Evolutionary conservation across 2,888 invertebrate genomes (phyloP).

Genomic region (Cyrtodaria siliqua): DNA sequence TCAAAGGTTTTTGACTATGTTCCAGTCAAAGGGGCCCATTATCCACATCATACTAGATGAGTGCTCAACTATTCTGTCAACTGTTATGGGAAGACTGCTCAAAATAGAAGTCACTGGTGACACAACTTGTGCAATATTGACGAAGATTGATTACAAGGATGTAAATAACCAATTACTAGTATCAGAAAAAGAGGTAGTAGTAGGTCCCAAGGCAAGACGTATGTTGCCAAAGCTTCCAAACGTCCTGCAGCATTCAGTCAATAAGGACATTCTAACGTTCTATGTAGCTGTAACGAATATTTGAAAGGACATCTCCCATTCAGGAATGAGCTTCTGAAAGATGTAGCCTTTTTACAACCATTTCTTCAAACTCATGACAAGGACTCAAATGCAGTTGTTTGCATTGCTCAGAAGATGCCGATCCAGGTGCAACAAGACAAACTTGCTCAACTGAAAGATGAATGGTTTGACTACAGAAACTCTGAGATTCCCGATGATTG

Average conservation of each 20-base stretch:
- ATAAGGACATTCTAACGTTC: slow-evolving; percentile 21
- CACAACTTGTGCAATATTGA: slow-evolving; percentile 8
- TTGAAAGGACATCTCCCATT: slow-evolving; percentile 24
- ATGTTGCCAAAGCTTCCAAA: slow-evolving; percentile 29
- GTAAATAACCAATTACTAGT: slow-evolving; percentile 19
- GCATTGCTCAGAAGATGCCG: too few relatives aligned
- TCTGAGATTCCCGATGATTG: slow-evolving; percentile 21
- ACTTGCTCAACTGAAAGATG: too few relatives aligned
- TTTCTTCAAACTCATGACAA: slow-evolving; percentile 12
- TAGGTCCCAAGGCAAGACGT: slow-evolving; percentile 25
- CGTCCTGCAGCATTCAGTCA: slow-evolving; percentile 7
- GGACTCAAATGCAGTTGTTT: slow-evolving; percentile 23
- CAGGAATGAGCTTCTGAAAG: slow-evolving; percentile 14
- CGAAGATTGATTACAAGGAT: slow-evolving; percentile 23
- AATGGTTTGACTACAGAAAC: slow-evolving; percentile 34
- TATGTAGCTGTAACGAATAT: slow-evolving; percentile 27
- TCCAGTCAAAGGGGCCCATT: slow-evolving; percentile 31
- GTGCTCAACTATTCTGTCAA: slow-evolving; percentile 28
- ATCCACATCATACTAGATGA: slow-evolving; percentile 83
- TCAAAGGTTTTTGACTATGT: too few relatives aligned
- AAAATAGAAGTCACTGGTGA: slow-evolving; percentile 15
- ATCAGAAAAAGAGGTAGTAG: slow-evolving; percentile 31
- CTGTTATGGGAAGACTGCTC: slow-evolving; percentile 25
- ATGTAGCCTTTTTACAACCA: slow-evolving; percentile 23
- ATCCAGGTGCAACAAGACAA: too few relatives aligned